Conservation (phyloP, 2,113 vertebrate genomes). For the Mola mola region DNA sequence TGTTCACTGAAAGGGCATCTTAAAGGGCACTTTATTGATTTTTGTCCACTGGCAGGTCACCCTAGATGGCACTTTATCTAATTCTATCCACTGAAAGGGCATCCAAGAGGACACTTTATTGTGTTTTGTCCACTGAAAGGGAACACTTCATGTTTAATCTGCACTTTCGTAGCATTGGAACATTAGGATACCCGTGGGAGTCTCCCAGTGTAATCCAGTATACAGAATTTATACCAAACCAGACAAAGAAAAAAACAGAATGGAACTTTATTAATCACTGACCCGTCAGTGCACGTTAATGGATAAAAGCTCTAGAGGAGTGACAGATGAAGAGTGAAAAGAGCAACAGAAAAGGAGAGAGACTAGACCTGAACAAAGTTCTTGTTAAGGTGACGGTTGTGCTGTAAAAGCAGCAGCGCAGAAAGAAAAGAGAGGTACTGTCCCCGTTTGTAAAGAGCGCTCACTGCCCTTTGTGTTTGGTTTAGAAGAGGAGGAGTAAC, state of each 20-base stretch:
- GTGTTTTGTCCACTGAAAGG: too few species aligned
- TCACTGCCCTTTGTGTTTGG: conserved; percentile 70
- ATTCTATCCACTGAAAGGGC: too few species aligned
- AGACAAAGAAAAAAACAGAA: conserved; percentile 17
- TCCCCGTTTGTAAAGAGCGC: conserved; percentile 61
- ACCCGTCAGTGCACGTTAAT: conserved; percentile 1
- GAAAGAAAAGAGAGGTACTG: conserved; percentile 63
- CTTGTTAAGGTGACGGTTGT: conserved; percentile 31
- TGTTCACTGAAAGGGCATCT: too few species aligned
- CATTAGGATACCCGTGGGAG: too few species aligned
- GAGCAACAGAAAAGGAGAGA: neutral
- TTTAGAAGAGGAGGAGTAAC: conserved; percentile 59
- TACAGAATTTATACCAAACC: too few species aligned
- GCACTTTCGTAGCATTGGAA: too few species aligned
- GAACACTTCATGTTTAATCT: too few species aligned
- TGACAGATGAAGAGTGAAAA: conserved; percentile 15
- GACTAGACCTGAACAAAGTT: conserved; percentile 38
- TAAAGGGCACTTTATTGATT: too few species aligned
- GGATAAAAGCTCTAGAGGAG: neutral
- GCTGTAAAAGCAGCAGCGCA: conserved; percentile 52
- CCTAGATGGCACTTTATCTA: too few species aligned
- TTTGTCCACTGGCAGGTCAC: too few species aligned
- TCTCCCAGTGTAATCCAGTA: too few species aligned
- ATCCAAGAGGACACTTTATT: too few species aligned
- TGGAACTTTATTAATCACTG: conserved; percentile 24